phyloP scores from a whole-genome alignment of 2,113 vertebrate species.

The Raphicerus campestris region DNA sequence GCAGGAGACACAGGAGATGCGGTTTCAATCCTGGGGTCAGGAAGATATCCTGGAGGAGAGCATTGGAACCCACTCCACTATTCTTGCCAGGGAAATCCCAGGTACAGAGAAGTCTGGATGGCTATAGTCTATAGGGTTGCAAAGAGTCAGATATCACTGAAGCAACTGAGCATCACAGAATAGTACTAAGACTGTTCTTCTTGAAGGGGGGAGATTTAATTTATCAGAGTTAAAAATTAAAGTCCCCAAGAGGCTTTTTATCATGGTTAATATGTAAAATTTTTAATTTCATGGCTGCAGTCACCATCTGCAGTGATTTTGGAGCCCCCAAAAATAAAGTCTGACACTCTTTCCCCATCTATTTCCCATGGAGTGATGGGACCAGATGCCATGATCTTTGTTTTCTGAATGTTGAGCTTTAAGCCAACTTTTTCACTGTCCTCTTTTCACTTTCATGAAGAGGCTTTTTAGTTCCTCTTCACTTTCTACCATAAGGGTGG shows the following conservation, averaged over 20 bases:
- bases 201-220: neutral
- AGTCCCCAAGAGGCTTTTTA: neutral
- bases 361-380: too few relatives aligned
- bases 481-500: too few relatives aligned
- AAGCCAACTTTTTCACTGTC: too few relatives aligned
- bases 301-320: too few relatives aligned
- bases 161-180: neutral
- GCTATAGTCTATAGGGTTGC: neutral
- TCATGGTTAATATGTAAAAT: neutral
- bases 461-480: too few relatives aligned
- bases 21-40: neutral
- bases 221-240: neutral
- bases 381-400: too few relatives aligned
- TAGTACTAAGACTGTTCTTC: neutral
- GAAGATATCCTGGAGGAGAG: neutral
- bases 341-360: too few relatives aligned
- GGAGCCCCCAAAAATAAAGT: fast-evolving
- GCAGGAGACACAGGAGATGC: neutral
- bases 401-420: too few relatives aligned
- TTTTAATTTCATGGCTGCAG: too few relatives aligned
- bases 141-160: neutral
- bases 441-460: too few relatives aligned
- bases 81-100: neutral
- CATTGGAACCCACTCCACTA: neutral
- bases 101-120: neutral